phyloP scores from a whole-genome alignment of 2,797 vertebrate genomes.

The Urocyon cinereoargenteus region DNA sequence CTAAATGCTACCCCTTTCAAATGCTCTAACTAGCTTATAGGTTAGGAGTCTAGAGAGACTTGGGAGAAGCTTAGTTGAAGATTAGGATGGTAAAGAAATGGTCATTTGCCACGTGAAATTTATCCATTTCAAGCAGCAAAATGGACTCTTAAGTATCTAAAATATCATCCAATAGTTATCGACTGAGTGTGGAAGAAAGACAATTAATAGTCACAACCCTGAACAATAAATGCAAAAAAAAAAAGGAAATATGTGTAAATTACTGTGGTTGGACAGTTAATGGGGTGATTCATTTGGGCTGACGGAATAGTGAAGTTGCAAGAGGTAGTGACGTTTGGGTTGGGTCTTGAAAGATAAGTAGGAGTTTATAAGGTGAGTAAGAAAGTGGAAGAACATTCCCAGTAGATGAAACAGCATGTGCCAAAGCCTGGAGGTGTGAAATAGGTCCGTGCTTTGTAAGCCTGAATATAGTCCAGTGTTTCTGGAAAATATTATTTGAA shows the following conservation, averaged over 20 bases:
- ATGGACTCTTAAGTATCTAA: not conserved
- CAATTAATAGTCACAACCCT: not conserved
- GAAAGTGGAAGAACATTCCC: not conserved
- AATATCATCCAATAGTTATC: not conserved
- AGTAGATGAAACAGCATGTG: not conserved
- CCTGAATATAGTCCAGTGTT: not conserved
- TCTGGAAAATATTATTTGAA: not conserved
- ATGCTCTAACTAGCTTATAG: not conserved
- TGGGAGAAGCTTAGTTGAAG: not conserved
- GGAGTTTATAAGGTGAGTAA: conserved; percentile 21
- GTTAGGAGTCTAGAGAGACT: not conserved
- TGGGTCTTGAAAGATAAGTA: not conserved
- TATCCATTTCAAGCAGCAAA: not conserved
- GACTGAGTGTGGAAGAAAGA: not conserved
- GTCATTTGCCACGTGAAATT: not conserved
- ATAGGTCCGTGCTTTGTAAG: not conserved
- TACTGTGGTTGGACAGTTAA: not conserved
- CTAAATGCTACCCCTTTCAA: not conserved
- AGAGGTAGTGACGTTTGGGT: not conserved
- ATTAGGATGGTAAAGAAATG: not conserved
- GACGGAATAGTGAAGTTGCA: not conserved
- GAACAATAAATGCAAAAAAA: not conserved
- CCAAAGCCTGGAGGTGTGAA: not conserved
- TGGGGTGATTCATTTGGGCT: not conserved
- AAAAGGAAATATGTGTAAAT: not conserved